These are phyloP conservation scores for Cricetomys ansorgei DNA, from an alignment of 2,113 vertebrate species.

Conservation along the genomic window DNA sequence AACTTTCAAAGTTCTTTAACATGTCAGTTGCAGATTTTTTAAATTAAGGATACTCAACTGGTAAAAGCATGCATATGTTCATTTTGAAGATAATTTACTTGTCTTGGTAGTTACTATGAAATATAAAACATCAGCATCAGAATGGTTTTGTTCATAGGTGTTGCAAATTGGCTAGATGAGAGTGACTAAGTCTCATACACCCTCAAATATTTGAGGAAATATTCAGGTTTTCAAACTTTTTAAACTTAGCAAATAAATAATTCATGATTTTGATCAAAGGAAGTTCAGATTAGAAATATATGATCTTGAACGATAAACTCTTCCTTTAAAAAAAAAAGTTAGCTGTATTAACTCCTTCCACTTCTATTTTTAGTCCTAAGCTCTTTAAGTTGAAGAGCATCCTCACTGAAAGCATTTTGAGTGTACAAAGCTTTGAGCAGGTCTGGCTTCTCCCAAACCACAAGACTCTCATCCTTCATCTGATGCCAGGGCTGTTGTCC, in stretches of 20 bases:
- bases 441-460: background rate
- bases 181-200: background rate
- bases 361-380: background rate
- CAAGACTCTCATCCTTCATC: no score
- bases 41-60: background rate
- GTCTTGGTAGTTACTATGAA: constrained; percentile 42
- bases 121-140: background rate
- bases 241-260: background rate
- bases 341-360: background rate
- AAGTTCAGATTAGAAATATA: background rate
- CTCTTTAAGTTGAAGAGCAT: background rate
- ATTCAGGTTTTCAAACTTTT: background rate
- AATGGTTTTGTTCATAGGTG: background rate
- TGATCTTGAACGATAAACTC: background rate
- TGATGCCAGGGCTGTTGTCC: background rate
- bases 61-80: background rate
- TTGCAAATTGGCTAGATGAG: background rate
- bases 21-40: background rate
- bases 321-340: no score
- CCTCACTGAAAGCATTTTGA: background rate
- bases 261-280: background rate
- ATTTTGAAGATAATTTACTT: constrained; percentile 27
- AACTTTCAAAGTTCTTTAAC: background rate
- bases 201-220: background rate
- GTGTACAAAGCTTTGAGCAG: background rate